phyloP scores from a whole-genome alignment of 2,797 vertebrate genomes.

The Bovichtus diacanthus region DNA sequence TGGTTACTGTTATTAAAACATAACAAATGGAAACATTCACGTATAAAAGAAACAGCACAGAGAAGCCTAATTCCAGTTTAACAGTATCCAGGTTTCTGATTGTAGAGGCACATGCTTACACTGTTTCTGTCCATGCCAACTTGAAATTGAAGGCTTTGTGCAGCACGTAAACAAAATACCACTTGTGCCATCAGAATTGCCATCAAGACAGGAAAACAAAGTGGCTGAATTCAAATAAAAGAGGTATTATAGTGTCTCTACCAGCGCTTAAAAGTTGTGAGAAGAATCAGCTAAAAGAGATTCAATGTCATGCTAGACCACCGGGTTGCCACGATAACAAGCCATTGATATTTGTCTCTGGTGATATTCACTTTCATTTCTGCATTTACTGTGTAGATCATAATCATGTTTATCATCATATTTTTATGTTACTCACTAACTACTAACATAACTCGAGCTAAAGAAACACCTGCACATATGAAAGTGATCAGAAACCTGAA shows the following conservation, averaged over 20 bases:
- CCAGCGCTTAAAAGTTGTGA: not conserved
- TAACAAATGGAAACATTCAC: not conserved
- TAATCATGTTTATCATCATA: not conserved
- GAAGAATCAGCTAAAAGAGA: too few species aligned
- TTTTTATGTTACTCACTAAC: not conserved
- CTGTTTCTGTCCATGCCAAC: not conserved
- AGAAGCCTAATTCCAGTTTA: not conserved
- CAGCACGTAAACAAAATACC: not conserved
- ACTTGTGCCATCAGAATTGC: not conserved
- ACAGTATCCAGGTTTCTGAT: not conserved
- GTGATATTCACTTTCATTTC: not conserved
- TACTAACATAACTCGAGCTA: not conserved
- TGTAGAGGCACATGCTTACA: not conserved
- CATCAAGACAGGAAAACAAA: too few species aligned
- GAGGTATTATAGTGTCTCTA: not conserved
- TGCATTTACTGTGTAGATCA: not conserved
- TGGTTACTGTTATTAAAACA: too few species aligned
- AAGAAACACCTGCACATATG: not conserved
- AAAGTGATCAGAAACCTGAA: not conserved
- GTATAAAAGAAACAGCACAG: not conserved
- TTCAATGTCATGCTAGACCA: too few species aligned
- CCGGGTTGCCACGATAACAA: not conserved
- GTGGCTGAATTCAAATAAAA: not conserved
- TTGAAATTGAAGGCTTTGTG: too few species aligned
- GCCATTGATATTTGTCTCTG: not conserved